Percentiles rank a stretch among this genome's conserved stretches.
phyloP scores from a whole-genome alignment of 2,113 vertebrate species.

The Hemiscyllium ocellatum region DNA sequence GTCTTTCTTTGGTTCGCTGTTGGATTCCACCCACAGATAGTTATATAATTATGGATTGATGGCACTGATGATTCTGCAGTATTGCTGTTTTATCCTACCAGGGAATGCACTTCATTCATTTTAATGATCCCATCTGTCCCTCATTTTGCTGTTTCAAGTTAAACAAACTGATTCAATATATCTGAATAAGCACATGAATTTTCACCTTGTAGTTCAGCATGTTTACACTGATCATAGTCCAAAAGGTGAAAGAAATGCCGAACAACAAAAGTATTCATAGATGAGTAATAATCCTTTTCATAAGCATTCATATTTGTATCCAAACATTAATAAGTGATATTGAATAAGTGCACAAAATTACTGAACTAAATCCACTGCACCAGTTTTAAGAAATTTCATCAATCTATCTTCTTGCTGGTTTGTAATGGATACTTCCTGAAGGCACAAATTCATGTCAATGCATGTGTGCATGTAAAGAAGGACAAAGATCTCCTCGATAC shows the following conservation, averaged over 20 bases:
- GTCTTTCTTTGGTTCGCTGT: background rate
- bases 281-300: background rate
- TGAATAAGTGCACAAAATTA: background rate
- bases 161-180: background rate
- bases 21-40: background rate
- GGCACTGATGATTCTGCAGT: background rate
- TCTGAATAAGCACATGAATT: background rate
- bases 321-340: background rate
- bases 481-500: background rate
- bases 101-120: background rate
- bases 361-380: background rate
- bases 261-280: background rate
- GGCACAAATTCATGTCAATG: background rate
- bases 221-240: background rate
- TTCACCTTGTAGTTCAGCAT: background rate
- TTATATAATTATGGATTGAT: background rate
- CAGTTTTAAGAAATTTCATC: background rate
- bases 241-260: background rate
- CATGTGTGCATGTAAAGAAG: background rate
- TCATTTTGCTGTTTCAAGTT: background rate
- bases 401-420: background rate
- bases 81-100: background rate
- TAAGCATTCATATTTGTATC: background rate
- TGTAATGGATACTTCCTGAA: too few relatives aligned
- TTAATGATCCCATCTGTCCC: background rate